Conservation (phyloP, 2,888 invertebrate genomes). For the Rhaphigaster nebulosa region DNA sequence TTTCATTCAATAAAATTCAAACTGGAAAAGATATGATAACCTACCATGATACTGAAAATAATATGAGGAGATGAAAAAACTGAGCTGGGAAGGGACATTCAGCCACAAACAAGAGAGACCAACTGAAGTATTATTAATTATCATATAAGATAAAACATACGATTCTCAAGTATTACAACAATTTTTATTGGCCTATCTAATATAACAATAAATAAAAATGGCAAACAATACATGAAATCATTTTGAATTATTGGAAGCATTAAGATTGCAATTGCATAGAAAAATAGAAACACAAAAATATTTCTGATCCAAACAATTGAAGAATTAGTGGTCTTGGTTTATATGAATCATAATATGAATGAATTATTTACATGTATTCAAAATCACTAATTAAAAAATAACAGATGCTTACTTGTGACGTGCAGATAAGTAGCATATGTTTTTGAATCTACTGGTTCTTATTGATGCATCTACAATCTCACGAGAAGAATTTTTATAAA, state of each 20-base stretch:
- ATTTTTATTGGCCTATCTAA: background rate
- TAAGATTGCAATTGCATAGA: background rate
- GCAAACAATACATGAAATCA: background rate
- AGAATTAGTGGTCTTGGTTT: background rate
- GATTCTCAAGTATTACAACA: too few species aligned
- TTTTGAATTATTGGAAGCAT: background rate
- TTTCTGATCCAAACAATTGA: background rate
- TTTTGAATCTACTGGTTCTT: constrained; percentile 61
- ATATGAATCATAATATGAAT: background rate
- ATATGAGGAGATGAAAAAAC: too few species aligned
- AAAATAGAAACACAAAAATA: background rate
- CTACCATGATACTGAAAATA: too few species aligned
- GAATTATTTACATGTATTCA: background rate
- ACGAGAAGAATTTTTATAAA: constrained; percentile 71
- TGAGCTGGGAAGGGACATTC: too few species aligned
- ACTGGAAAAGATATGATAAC: too few species aligned
- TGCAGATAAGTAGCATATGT: constrained; percentile 53
- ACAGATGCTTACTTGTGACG: constrained; percentile 61
- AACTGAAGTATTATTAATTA: too few species aligned
- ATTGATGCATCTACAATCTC: constrained; percentile 68
- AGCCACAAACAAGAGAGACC: too few species aligned
- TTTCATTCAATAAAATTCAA: too few species aligned
- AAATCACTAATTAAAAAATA: background rate
- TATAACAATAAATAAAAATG: background rate
- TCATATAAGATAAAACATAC: too few species aligned